Evolutionary conservation across 1,140 invertebrate genomes (phyloP).

Genomic region (Drosophila lacertosa): DNA sequence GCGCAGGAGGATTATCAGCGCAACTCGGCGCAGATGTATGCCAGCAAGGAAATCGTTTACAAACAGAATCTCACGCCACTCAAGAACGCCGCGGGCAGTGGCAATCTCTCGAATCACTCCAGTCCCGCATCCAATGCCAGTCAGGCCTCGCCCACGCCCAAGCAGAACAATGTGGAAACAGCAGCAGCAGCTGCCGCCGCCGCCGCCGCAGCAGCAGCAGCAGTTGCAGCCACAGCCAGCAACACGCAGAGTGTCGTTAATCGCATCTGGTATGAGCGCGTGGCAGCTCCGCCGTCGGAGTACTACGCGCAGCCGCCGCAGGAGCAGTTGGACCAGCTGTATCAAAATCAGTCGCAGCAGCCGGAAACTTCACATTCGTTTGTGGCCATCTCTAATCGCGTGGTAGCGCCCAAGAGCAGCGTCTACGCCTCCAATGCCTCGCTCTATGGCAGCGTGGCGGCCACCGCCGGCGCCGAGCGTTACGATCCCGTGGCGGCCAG

Average conservation of each 20-base stretch:
- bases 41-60: constrained; percentile 69
- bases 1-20: constrained; percentile 75
- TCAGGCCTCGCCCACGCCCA: constrained; percentile 46
- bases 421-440: constrained; percentile 61
- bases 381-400: constrained; percentile 80
- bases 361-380: constrained; percentile 70
- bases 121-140: constrained; percentile 55
- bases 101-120: constrained; percentile 56
- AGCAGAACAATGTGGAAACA: constrained; percentile 63
- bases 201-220: constrained; percentile 29
- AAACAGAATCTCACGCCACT: constrained; percentile 79
- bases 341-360: constrained; percentile 60
- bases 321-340: constrained; percentile 59
- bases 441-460: constrained; percentile 53
- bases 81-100: constrained; percentile 57
- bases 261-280: constrained; percentile 84
- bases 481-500: constrained; percentile 73
- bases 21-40: constrained; percentile 85
- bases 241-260: constrained; percentile 83
- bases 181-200: constrained; percentile 30
- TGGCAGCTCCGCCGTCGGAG: constrained; percentile 55
- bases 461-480: constrained; percentile 30
- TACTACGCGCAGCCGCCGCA: constrained; percentile 68
- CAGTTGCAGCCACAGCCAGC: constrained; percentile 1
- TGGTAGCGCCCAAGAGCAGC: constrained; percentile 66